These are phyloP conservation scores for Protonemura montana DNA, from an alignment of 2,888 invertebrate genomes.

Conservation along the genomic window DNA sequence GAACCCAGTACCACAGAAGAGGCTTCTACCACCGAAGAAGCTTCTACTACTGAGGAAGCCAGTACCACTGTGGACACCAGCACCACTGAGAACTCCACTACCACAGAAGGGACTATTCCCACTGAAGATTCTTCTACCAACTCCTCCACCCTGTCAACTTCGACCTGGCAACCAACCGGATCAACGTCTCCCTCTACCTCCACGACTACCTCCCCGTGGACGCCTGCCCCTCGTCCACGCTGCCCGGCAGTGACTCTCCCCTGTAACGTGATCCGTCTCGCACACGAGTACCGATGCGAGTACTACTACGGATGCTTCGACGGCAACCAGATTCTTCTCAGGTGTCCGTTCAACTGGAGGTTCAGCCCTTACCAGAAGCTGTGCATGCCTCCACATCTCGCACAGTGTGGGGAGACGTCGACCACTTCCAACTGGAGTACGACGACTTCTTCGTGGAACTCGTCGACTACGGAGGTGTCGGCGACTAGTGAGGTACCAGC, in stretches of 20 bases:
- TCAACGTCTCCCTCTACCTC: neutral
- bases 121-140: no score
- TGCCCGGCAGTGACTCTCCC: neutral
- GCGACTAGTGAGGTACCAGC: neutral
- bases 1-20: no score
- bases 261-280: constrained; percentile 13
- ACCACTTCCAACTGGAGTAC: neutral
- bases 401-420: neutral
- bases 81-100: no score
- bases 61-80: no score
- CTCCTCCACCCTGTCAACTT: no score
- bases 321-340: neutral
- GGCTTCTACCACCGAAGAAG: no score
- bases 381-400: neutral
- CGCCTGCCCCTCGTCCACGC: neutral
- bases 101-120: no score
- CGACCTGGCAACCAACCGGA: no score
- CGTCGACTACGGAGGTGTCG: neutral
- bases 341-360: neutral
- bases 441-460: neutral
- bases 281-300: neutral
- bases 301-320: constrained; percentile 7
- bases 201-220: neutral
- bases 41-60: no score
- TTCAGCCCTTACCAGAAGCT: neutral